These are phyloP conservation scores for Cottus gobio DNA, from an alignment of 2,113 vertebrate species.

Conservation along the genomic window DNA sequence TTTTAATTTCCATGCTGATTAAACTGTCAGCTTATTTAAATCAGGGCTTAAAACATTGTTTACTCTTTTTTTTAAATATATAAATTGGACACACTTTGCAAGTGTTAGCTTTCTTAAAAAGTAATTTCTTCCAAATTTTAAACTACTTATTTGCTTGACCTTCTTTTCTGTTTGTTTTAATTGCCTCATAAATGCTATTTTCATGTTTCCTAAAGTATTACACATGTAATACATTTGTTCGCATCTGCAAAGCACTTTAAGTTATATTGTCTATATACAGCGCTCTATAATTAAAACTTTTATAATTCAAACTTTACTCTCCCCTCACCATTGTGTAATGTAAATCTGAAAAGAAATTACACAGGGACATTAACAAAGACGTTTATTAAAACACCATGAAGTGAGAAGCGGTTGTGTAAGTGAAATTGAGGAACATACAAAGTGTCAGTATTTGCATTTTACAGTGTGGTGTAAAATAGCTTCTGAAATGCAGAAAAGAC, in stretches of 20 bases:
- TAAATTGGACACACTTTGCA: not conserved
- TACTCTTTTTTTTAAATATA: not conserved
- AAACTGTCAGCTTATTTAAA: not conserved
- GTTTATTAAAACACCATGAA: slow-evolving; percentile 49
- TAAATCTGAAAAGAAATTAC: not conserved
- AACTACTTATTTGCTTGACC: not conserved
- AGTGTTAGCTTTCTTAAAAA: not conserved
- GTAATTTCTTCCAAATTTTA: not conserved
- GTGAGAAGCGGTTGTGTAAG: not conserved
- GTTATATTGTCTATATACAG: not conserved
- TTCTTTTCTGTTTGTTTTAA: not conserved
- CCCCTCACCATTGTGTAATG: too few species aligned
- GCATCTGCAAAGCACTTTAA: not conserved
- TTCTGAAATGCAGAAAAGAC: slow-evolving; percentile 13
- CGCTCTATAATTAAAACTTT: not conserved
- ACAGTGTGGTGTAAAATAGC: slow-evolving; percentile 30
- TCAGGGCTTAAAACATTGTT: not conserved
- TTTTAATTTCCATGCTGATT: not conserved
- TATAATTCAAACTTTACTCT: not conserved
- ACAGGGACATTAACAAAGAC: not conserved
- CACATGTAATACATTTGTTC: not conserved
- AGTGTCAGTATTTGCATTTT: slow-evolving; percentile 1
- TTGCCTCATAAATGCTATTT: not conserved
- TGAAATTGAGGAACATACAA: slow-evolving; percentile 17
- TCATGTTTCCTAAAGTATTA: not conserved